Percentiles rank a stretch among this genome's conserved stretches.
Evolutionary conservation across 2,113 vertebrate species (phyloP).

Genomic region (Gallinago undulata): DNA sequence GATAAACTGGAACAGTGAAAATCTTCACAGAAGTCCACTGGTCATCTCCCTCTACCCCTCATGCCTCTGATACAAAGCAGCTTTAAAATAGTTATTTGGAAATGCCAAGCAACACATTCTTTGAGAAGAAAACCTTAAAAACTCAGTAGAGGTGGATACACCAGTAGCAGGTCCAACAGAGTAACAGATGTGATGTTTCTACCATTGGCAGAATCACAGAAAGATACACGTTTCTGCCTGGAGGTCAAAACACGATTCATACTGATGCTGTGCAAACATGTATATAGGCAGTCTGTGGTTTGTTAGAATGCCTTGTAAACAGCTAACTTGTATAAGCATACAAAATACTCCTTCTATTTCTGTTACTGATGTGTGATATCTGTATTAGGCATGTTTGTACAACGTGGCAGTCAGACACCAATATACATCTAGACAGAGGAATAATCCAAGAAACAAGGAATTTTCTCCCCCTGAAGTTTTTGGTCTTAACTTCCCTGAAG

Average conservation of each 20-base stretch:
- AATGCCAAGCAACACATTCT: neutral
- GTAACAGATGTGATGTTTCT: neutral
- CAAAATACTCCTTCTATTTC: neutral
- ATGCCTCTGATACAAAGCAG: neutral
- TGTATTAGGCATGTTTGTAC: neutral
- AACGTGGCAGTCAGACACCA: neutral
- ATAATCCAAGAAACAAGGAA: neutral
- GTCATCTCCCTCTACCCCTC: neutral
- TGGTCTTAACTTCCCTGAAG: neutral
- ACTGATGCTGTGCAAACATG: neutral
- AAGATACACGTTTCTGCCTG: neutral
- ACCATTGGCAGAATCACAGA: neutral
- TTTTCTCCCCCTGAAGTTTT: neutral
- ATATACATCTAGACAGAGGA: neutral
- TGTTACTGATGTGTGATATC: neutral
- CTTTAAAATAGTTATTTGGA: neutral
- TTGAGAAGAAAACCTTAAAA: neutral
- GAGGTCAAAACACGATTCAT: rapidly evolving
- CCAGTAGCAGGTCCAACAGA: neutral
- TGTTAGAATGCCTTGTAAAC: neutral
- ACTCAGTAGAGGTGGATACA: rapidly evolving
- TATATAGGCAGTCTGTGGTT: rapidly evolving
- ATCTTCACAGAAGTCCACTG: neutral
- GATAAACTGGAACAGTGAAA: neutral
- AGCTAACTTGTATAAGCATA: neutral